phyloP scores from a whole-genome alignment of 2,113 vertebrate species.

The Gavialis gangeticus region DNA sequence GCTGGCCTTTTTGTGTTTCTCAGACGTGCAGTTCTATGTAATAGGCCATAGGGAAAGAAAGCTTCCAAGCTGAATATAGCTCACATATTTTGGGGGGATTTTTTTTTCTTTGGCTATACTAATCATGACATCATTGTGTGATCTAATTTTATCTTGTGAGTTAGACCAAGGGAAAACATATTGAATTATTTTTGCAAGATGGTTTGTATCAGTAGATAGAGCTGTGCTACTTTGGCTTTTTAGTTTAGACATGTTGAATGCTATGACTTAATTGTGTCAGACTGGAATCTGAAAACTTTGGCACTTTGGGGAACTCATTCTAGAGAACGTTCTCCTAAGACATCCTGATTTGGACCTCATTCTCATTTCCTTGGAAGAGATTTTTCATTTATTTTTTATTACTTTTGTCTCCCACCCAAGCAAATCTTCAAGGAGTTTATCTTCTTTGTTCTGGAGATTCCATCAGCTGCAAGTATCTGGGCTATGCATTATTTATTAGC shows the following conservation, averaged over 20 bases:
- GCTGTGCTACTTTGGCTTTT: not conserved
- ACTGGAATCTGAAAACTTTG: not conserved
- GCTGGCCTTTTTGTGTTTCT: not conserved
- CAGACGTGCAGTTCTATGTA: not conserved
- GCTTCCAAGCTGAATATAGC: accelerated
- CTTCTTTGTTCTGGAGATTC: not conserved
- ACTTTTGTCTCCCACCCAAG: not conserved
- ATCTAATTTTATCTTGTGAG: not conserved
- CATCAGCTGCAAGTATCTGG: not conserved
- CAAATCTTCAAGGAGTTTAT: not conserved
- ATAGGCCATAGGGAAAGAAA: not conserved
- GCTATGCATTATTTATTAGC: slow-evolving; percentile 45
- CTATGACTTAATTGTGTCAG: not conserved
- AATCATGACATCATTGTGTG: not conserved
- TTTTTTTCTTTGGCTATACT: not conserved
- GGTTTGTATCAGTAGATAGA: not conserved
- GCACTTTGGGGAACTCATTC: not conserved
- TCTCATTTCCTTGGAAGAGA: not conserved
- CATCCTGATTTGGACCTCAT: not conserved
- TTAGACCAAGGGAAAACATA: not conserved
- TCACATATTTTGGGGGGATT: accelerated
- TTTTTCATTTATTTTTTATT: not conserved
- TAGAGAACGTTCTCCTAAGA: not conserved
- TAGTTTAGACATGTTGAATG: not conserved
- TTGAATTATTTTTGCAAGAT: not conserved